Evolutionary conservation across 1,140 invertebrate genomes (phyloP), one percentile per base, ranked within the genome.

Genomic region (Varroa destructor): DNA sequence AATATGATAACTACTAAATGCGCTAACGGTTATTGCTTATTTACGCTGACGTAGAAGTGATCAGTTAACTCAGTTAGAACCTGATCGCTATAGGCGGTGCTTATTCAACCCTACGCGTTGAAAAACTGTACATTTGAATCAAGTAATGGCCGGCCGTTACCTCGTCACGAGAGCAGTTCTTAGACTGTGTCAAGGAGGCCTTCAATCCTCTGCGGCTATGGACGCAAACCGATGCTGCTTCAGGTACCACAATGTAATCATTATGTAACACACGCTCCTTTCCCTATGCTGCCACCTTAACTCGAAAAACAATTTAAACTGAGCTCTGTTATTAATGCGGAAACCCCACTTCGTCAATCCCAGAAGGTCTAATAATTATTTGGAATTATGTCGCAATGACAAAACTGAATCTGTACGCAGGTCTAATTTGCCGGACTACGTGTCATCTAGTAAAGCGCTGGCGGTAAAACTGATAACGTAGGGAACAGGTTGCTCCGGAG

Each of bases 121-220:
- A 5, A 8, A 51, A 51, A 51, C 8, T 8, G 46, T 8, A 5
- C 61, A 46, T 12, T 12, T 67, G 40, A 67, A 46, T 40, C 12
- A 36, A 12, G 14, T 67, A 46, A 67, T 67, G 40, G 46, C 61
- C 25, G 46, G 61, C 37, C 8, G 40, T 37, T 12, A 8, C 40
- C 61, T 14, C 12, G 25, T 25, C 25, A 25, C 25, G 25, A 25
- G 61, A 67, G 3, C 3, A 67, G 46, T 67, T 43, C 36, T 37
- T 67, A 40, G 61, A 67, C 12, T 25, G 12, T 40, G 61, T 67
- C 12, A 40, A 67, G 36, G 40, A 67, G 3, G 46, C 61, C 46
- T 67, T 67, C 46, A 67, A 67, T 67, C 61, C 61, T 12, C 61
- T 67, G 40, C 61, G 1, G 8, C 12, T 37, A 2, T 67, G 61